phyloP scores from a whole-genome alignment of 2,113 vertebrate genomes.

The Halcyon malimbica region DNA sequence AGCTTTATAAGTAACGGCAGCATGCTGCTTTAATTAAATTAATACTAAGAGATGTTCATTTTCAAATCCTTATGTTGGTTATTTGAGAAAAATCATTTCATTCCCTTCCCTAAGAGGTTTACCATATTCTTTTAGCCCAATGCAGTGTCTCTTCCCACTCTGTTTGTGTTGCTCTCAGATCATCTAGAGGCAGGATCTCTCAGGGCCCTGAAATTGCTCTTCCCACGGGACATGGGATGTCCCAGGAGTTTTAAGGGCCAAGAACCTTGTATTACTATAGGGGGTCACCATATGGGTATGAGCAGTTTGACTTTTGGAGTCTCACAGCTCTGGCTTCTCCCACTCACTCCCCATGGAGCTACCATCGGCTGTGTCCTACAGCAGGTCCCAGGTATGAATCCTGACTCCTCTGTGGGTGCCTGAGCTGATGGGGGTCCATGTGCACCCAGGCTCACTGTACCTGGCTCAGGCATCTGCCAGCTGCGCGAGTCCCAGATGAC shows the following conservation, averaged over 20 bases:
- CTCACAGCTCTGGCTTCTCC: neutral
- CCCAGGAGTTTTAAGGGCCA: neutral
- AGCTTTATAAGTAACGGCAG: constrained; percentile 76
- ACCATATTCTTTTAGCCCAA: constrained; percentile 59
- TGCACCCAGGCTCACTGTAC: neutral
- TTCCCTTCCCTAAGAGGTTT: constrained; percentile 74
- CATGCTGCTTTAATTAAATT: constrained; percentile 84
- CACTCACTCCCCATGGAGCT: neutral
- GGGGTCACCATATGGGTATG: neutral
- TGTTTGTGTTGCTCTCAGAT: constrained; percentile 29
- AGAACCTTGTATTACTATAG: neutral
- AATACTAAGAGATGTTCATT: constrained; percentile 76
- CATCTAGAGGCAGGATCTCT: neutral
- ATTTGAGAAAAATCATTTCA: constrained; percentile 73
- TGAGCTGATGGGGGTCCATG: neutral
- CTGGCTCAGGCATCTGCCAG: neutral
- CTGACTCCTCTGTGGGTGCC: neutral
- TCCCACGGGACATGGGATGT: neutral
- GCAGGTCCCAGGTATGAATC: neutral
- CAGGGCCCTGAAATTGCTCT: neutral
- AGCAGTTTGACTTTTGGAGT: neutral
- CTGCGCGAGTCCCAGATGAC: accelerated
- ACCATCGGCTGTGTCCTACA: accelerated
- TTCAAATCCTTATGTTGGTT: constrained; percentile 77
- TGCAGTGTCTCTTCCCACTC: constrained; percentile 18